Evolutionary conservation across 2,888 invertebrate genomes (phyloP), one percentile per base, ranked within the genome.

Genomic region (Oxycera nigricornis): DNA sequence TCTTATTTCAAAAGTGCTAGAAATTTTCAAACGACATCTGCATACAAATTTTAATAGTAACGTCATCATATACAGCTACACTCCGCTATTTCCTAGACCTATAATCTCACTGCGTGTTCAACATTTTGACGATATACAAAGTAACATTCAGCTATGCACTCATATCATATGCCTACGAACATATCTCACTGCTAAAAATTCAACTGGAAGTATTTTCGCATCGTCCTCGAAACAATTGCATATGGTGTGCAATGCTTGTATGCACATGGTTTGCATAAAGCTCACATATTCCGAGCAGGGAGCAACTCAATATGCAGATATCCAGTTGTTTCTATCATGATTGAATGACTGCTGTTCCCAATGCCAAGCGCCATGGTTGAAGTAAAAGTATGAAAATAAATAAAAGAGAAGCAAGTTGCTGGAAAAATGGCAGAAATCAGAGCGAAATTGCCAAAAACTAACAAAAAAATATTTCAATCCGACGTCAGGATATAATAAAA

Each of bases 401-500:
- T 55, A 59, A 72, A 72, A 68, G 52, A 68, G 39, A 68, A 75
- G 68, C 62, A 11, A 41, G 24, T 65, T 11, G 61, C 14, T 31
- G 65, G 65, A 65, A 70, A 70, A 70, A 55, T 70, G 70, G 70
- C 35, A 70, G 52, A 70, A 30, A 52, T 31, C 55, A 31, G 28
- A 35, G 52, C 31, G 17, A 68, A 46, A 70, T 52, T 52, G 52
- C 35, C 52, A 14, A 67, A 76, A 72, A 76, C 9, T 14, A 31
- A 57, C 72, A 50, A 72, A 74, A 76, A 76, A 76, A 76, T 75
- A 73, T 75, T 76, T 73, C 74, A 76, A 74, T 76, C 74, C 73
- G 57, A 74, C 70, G 73, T 76, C 76, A 74, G 74, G 73, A 76
- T 73, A 76, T 76, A 76, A 76, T 76, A 76, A 76, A 76, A 76